These are phyloP conservation scores for Oscheius sp. DNA, from an alignment of 2,888 invertebrate species.

Conservation along the genomic window DNA sequence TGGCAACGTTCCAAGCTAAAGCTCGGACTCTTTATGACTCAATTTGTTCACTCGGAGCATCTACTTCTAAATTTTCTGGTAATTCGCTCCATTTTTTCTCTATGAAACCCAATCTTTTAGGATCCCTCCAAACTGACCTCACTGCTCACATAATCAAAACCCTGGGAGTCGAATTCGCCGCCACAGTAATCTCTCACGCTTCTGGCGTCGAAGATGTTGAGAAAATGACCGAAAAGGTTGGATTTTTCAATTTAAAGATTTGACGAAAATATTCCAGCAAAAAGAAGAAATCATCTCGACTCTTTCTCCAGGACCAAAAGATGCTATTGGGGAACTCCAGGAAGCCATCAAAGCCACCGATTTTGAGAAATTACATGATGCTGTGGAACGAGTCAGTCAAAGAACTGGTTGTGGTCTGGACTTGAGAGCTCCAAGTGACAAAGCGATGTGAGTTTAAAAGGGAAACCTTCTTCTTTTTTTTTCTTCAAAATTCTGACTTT, in stretches of 20 bases:
- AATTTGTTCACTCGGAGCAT: constrained; percentile 54
- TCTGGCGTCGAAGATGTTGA: constrained; percentile 39
- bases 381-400: constrained; percentile 3
- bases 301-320: constrained; percentile 33
- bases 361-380: constrained; percentile 23
- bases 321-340: constrained; percentile 35
- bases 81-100: neutral
- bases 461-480: no score
- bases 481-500: no score
- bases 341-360: constrained; percentile 25
- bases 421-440: constrained; percentile 53
- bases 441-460: constrained; percentile 43
- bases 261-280: constrained; percentile 32
- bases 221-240: constrained; percentile 44
- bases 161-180: constrained; percentile 44
- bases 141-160: constrained; percentile 47
- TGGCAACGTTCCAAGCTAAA: constrained; percentile 43
- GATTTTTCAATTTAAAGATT: neutral
- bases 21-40: constrained; percentile 48
- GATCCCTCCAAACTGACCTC: constrained; percentile 47
- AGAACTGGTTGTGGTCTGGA: constrained; percentile 16
- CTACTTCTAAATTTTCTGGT: constrained; percentile 43
- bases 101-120: constrained; percentile 31
- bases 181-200: constrained; percentile 42
- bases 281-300: constrained; percentile 39